phyloP scores from a whole-genome alignment of 2,888 invertebrate species.

The Epirrhoe tristata region DNA sequence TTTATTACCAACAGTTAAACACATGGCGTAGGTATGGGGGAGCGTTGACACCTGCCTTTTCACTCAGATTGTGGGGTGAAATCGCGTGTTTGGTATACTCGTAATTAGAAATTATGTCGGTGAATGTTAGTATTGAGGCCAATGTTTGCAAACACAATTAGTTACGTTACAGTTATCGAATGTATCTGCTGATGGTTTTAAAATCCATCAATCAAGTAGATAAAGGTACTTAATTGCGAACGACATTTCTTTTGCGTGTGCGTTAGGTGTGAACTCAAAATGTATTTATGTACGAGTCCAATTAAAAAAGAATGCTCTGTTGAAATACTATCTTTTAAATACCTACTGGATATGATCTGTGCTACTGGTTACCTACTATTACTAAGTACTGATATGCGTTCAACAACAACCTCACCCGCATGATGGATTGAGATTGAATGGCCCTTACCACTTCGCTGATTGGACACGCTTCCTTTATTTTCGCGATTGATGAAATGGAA shows the following conservation, averaged over 20 bases:
- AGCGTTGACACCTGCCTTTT: slow-evolving; percentile 15
- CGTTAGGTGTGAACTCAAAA: too few species aligned
- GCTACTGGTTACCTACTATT: neutral
- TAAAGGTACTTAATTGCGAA: too few species aligned
- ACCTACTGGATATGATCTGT: too few species aligned
- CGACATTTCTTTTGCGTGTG: too few species aligned
- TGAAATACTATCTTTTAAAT: too few species aligned
- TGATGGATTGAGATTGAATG: slow-evolving; percentile 4
- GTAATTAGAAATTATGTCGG: neutral
- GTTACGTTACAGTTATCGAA: neutral
- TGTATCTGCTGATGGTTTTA: neutral
- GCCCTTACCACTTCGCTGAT: slow-evolving; percentile 20
- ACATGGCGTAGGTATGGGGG: slow-evolving; percentile 16
- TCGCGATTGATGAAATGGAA: slow-evolving; percentile 8
- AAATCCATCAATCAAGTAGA: neutral
- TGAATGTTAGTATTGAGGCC: slow-evolving; percentile 1
- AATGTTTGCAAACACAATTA: slow-evolving; percentile 1
- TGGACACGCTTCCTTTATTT: slow-evolving; percentile 15
- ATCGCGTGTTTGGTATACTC: neutral
- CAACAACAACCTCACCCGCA: slow-evolving; percentile 12
- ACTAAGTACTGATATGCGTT: neutral
- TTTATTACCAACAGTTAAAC: slow-evolving; percentile 9
- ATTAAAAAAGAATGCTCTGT: too few species aligned
- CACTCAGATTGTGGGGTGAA: slow-evolving; percentile 10
- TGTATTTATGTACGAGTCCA: too few species aligned